Evolutionary conservation across 1,140 invertebrate species (phyloP).

Genomic region (Globodera rostochiensis): DNA sequence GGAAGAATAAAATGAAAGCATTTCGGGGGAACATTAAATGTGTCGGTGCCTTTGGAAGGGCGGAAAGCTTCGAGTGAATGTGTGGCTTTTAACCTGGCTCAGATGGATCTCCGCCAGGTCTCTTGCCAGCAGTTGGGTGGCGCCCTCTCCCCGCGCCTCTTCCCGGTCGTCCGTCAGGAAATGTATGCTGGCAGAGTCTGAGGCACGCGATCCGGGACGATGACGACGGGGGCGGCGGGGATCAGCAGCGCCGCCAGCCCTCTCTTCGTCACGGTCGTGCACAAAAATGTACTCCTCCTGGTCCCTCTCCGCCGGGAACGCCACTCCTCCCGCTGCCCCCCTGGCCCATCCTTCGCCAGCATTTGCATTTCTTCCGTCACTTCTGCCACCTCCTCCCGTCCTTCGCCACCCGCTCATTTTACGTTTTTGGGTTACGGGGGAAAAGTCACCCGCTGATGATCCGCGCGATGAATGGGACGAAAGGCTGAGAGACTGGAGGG

Average conservation of each 20-base stretch:
- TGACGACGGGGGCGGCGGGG: too few species aligned
- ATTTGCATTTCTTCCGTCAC: not conserved
- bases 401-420: slow-evolving; percentile 4
- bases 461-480: slow-evolving; percentile 16
- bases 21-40: not conserved
- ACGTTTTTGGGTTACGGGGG: slow-evolving; percentile 3
- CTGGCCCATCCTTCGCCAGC: not conserved
- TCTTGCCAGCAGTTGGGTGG: not conserved
- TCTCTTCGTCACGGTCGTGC: not conserved
- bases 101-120: slow-evolving; percentile 7
- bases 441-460: not conserved
- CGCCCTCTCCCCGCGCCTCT: not conserved
- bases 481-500: not conserved
- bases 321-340: not conserved
- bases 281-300: slow-evolving; percentile 40
- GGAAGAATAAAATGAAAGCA: not conserved
- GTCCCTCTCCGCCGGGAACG: slow-evolving; percentile 33
- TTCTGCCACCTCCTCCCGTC: not conserved
- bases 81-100: not conserved
- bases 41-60: not conserved
- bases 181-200: slow-evolving; percentile 39
- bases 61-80: not conserved
- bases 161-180: slow-evolving; percentile 46
- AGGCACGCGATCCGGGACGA: slow-evolving; percentile 26
- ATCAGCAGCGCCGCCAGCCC: not conserved